Conservation (phyloP, 2,113 vertebrate species). For the Meleagris gallopavo region DNA sequence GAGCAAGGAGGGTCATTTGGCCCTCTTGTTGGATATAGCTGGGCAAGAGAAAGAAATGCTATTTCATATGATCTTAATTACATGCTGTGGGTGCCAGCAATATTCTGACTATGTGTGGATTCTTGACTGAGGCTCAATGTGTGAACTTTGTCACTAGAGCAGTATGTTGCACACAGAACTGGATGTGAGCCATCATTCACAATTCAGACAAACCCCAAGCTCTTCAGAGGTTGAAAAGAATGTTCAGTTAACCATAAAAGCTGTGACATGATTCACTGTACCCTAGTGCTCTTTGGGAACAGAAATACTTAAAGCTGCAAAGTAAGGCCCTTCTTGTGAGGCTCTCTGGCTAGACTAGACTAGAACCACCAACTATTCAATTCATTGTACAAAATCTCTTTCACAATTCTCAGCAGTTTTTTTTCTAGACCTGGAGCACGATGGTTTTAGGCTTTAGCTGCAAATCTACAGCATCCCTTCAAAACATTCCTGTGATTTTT, state of each 20-base stretch:
- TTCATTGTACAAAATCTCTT: slow-evolving; percentile 28
- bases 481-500: not conserved
- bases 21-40: not conserved
- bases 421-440: not conserved
- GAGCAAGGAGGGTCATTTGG: not conserved
- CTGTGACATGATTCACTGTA: slow-evolving; percentile 37
- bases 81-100: not conserved
- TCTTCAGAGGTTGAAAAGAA: slow-evolving; percentile 55
- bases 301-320: slow-evolving; percentile 36
- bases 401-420: not conserved
- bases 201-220: slow-evolving; percentile 57
- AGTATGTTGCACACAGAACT: slow-evolving; percentile 65
- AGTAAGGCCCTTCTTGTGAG: slow-evolving; percentile 34
- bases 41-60: not conserved
- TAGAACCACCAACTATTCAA: slow-evolving; percentile 11
- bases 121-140: slow-evolving; percentile 57
- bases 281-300: slow-evolving; percentile 13
- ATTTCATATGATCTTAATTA: slow-evolving; percentile 62
- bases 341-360: slow-evolving; percentile 25
- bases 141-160: slow-evolving; percentile 59
- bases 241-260: slow-evolving; percentile 62
- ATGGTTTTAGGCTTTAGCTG: not conserved
- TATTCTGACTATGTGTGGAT: slow-evolving; percentile 49
- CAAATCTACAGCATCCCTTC: not conserved
- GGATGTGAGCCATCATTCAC: slow-evolving; percentile 71